These are phyloP conservation scores for Amiota communis DNA, from an alignment of 2,888 invertebrate species.

Conservation along the genomic window DNA sequence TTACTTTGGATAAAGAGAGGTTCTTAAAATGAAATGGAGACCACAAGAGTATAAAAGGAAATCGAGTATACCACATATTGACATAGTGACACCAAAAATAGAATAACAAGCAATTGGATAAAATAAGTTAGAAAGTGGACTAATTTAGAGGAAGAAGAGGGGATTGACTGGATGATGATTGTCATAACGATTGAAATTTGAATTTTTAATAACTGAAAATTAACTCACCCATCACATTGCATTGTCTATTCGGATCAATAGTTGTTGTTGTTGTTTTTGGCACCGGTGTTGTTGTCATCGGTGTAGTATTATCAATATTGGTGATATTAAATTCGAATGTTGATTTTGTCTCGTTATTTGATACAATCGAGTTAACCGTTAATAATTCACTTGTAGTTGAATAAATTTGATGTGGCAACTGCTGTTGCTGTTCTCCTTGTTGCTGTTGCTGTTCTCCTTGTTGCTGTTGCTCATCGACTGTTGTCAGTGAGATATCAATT, in stretches of 20 bases:
- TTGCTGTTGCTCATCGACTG: constrained; percentile 62
- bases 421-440: constrained; percentile 41
- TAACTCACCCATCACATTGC: constrained; percentile 63
- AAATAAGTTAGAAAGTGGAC: neutral
- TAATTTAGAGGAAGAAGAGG: neutral
- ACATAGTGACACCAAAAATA: too few relatives aligned
- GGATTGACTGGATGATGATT: neutral
- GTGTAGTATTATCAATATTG: constrained; percentile 24
- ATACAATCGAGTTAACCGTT: constrained; percentile 39
- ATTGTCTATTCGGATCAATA: constrained; percentile 53
- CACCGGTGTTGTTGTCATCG: constrained; percentile 35
- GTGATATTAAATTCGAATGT: constrained; percentile 30
- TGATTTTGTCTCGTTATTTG: constrained; percentile 30
- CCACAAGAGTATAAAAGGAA: too few relatives aligned
- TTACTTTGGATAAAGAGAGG: too few relatives aligned
- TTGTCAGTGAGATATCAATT: constrained; percentile 71
- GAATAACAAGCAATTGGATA: too few relatives aligned
- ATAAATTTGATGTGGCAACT: constrained; percentile 41
- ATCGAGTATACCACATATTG: neutral
- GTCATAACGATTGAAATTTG: neutral
- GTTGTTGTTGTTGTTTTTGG: constrained; percentile 36
- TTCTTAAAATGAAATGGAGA: too few relatives aligned
- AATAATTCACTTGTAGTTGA: neutral
- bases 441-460: constrained; percentile 43
- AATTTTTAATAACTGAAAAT: neutral